These are phyloP conservation scores for Imbricaverruca yamaguchii DNA, from an alignment of 2,888 invertebrate species.

Conservation along the genomic window DNA sequence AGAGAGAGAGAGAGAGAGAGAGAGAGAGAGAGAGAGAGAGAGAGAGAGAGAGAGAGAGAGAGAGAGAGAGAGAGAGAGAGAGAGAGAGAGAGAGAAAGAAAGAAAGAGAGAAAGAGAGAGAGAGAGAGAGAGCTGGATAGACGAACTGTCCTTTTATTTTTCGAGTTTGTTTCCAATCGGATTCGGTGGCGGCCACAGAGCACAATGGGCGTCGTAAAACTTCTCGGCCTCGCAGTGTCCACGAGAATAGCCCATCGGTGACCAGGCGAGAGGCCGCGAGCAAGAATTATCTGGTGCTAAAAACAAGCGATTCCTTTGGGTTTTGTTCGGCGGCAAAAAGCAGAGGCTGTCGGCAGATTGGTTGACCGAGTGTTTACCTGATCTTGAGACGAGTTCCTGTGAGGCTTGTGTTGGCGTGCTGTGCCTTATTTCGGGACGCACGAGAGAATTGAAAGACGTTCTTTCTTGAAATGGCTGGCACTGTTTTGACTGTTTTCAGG, in stretches of 20 bases:
- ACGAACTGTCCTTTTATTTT: background rate
- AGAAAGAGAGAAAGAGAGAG: background rate
- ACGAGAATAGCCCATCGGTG: slow-evolving; percentile 12
- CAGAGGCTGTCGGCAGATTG: background rate
- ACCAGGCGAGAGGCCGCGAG: background rate
- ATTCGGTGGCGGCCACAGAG: background rate
- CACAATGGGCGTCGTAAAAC: slow-evolving; percentile 17
- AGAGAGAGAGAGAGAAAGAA: background rate
- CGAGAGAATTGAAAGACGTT: background rate
- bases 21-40: background rate
- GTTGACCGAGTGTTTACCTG: slow-evolving; percentile 6
- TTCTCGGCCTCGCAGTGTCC: background rate
- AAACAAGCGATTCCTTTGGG: slow-evolving; percentile 12
- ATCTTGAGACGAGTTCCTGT: background rate
- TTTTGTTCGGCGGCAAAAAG: background rate
- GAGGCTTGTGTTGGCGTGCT: background rate
- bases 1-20: background rate
- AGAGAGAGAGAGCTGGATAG: background rate
- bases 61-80: background rate
- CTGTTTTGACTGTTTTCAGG: too few species aligned
- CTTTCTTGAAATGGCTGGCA: too few species aligned
- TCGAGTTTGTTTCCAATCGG: slow-evolving; percentile 12
- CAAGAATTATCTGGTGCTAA: slow-evolving; percentile 18
- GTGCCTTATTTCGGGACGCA: background rate
- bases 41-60: background rate